Evolutionary conservation across 2,113 vertebrate species (phyloP).

Genomic region (Meriones unguiculatus): DNA sequence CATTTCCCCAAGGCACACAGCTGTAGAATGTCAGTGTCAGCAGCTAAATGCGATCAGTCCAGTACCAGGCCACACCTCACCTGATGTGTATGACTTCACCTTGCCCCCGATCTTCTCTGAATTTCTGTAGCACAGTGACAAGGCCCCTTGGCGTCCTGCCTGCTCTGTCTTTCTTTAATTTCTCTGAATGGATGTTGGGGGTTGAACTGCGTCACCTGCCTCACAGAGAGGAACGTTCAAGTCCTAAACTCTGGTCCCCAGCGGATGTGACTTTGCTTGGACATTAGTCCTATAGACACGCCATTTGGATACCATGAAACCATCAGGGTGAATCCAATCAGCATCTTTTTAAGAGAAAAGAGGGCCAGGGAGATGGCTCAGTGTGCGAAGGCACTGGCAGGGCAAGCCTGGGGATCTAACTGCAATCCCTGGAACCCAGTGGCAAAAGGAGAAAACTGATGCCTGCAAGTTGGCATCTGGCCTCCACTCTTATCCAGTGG

Average conservation of each 20-base stretch:
- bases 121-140: background rate
- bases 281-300: background rate
- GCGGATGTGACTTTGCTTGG: background rate
- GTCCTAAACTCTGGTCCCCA: background rate
- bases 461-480: background rate
- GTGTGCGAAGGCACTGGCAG: background rate
- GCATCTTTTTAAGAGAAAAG: background rate
- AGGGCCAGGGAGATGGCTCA: background rate
- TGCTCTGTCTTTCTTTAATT: background rate
- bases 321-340: background rate
- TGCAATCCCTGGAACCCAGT: background rate
- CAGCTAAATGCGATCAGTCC: background rate
- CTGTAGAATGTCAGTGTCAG: background rate
- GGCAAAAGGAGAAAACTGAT: background rate
- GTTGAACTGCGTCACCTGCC: background rate
- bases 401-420: background rate
- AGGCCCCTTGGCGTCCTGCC: background rate
- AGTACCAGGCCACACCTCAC: background rate
- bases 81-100: accelerated
- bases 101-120: background rate
- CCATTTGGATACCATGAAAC: background rate
- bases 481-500: background rate
- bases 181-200: background rate
- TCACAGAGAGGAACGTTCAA: too few relatives aligned
- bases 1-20: background rate